Evolutionary conservation across 2,113 vertebrate species (phyloP).

Genomic region (Montifringilla adamsi): DNA sequence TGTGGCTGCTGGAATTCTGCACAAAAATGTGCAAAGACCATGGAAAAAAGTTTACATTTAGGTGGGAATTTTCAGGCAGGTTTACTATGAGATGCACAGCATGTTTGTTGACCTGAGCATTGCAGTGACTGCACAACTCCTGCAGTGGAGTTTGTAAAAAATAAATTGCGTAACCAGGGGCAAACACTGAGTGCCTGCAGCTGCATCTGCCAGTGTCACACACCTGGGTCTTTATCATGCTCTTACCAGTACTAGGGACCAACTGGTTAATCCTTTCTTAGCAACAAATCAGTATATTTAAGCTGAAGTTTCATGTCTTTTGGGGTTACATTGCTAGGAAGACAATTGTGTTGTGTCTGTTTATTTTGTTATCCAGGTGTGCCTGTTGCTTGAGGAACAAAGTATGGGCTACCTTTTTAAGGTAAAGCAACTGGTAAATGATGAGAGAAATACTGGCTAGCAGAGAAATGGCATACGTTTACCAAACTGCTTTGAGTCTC

Average conservation of each 20-base stretch:
- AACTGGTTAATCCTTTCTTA: neutral
- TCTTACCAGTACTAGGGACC: accelerated
- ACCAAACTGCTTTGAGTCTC: neutral
- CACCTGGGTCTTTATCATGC: accelerated
- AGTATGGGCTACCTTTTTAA: neutral
- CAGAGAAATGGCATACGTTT: neutral
- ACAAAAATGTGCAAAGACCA: neutral
- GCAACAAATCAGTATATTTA: neutral
- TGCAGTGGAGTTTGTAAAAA: neutral
- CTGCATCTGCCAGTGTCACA: neutral
- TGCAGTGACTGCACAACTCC: neutral
- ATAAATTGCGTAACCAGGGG: neutral
- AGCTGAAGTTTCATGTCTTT: neutral
- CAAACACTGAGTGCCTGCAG: neutral
- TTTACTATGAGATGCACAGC: neutral
- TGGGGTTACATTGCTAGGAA: neutral
- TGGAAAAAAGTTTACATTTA: neutral
- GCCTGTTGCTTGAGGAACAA: neutral
- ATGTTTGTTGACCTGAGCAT: neutral
- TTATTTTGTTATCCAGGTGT: neutral
- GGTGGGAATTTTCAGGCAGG: neutral
- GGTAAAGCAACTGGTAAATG: neutral
- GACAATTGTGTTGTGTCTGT: neutral
- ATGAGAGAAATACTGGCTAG: neutral
- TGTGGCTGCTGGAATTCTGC: neutral